Evolutionary conservation across 2,888 invertebrate species (phyloP).

Genomic region (Rhingia campestris): DNA sequence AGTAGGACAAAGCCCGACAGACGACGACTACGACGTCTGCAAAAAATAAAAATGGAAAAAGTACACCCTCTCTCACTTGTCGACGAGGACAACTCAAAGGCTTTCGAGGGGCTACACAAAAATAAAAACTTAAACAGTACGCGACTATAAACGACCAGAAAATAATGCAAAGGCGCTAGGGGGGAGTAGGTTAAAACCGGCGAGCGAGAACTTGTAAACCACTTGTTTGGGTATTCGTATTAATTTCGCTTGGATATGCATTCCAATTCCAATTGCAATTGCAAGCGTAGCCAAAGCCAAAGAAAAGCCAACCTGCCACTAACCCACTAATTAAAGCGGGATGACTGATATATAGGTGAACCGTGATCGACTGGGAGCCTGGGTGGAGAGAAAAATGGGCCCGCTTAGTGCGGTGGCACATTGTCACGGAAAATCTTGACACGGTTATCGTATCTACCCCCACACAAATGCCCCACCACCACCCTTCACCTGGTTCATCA

Average conservation of each 20-base stretch:
- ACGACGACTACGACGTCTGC: conserved; percentile 61
- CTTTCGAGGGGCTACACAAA: conserved; percentile 52
- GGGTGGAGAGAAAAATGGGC: conserved; percentile 10
- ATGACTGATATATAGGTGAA: conserved; percentile 54
- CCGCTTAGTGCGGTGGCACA: conserved; percentile 37
- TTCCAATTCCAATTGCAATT: neutral
- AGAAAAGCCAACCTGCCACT: neutral
- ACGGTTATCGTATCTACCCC: conserved; percentile 37
- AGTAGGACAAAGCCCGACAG: conserved; percentile 58
- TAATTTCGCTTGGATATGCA: conserved; percentile 47
- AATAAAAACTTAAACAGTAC: conserved; percentile 54
- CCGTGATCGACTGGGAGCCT: conserved; percentile 9
- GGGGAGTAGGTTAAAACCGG: neutral
- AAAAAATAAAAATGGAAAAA: conserved; percentile 37
- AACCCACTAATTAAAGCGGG: conserved; percentile 49
- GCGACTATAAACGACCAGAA: conserved; percentile 12
- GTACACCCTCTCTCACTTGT: conserved; percentile 49
- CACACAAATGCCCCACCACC: neutral
- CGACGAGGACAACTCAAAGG: conserved; percentile 70
- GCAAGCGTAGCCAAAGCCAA: conserved; percentile 4
- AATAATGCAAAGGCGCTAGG: conserved; percentile 24
- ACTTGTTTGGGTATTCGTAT: conserved; percentile 59
- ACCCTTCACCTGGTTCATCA: neutral
- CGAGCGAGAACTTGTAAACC: conserved; percentile 13
- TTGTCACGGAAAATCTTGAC: conserved; percentile 65